These are phyloP conservation scores for Amphiprion clarkii DNA, from an alignment of 2,797 vertebrate species.

Conservation along the genomic window DNA sequence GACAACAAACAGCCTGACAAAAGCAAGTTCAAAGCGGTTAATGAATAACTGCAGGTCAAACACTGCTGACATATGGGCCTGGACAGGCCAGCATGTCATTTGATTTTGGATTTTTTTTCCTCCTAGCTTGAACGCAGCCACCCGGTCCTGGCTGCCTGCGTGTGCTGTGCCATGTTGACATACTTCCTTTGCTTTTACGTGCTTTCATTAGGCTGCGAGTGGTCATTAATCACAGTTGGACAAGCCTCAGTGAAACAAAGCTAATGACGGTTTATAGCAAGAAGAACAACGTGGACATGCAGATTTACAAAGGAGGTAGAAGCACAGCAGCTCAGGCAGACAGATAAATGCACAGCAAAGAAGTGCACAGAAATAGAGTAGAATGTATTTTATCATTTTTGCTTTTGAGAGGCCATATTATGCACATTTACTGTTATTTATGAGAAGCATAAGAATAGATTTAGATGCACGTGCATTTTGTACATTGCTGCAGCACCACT, in stretches of 20 bases:
- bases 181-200: constrained; percentile 67
- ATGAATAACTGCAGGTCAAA: constrained; percentile 83
- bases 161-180: constrained; percentile 71
- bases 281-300: constrained; percentile 16
- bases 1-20: constrained; percentile 72
- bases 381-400: not conserved
- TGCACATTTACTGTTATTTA: no score
- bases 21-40: constrained; percentile 71
- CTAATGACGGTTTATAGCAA: constrained; percentile 49
- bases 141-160: constrained; percentile 42
- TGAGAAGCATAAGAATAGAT: no score
- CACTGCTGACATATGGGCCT: constrained; percentile 60
- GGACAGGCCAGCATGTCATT: constrained; percentile 13
- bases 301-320: constrained; percentile 18
- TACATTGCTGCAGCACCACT: no score
- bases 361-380: no score
- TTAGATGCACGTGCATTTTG: no score
- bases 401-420: no score
- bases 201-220: constrained; percentile 77
- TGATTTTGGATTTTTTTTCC: constrained; percentile 17
- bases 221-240: constrained; percentile 81
- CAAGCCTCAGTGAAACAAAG: constrained; percentile 41
- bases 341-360: not conserved
- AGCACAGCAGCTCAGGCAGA: constrained; percentile 1
- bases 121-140: constrained; percentile 31